Evolutionary conservation across 2,797 vertebrate species (phyloP).

Genomic region (Gymnopithys bicolor): DNA sequence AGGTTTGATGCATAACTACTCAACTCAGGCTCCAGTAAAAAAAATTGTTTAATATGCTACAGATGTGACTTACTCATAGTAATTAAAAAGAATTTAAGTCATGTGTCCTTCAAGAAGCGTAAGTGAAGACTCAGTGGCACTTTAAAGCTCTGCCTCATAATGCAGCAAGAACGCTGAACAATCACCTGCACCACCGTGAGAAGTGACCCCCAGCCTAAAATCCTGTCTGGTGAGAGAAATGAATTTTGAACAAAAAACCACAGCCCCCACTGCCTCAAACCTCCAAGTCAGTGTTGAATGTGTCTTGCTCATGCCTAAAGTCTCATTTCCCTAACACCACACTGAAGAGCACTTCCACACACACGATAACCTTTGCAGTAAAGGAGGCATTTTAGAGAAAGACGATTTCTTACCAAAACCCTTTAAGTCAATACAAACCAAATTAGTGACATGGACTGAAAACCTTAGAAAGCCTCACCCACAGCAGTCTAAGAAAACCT

Average conservation of each 20-base stretch:
- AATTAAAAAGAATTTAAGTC: not conserved
- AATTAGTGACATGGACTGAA: not conserved
- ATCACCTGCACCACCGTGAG: not conserved
- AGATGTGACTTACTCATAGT: not conserved
- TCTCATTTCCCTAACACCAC: not conserved
- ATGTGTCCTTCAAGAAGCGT: fast-evolving
- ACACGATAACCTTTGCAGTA: not conserved
- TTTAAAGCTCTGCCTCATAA: not conserved
- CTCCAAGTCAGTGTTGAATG: not conserved
- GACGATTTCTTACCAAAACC: not conserved
- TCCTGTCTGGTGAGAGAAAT: not conserved
- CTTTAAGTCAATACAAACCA: not conserved
- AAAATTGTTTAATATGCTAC: not conserved
- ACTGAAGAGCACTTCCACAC: not conserved
- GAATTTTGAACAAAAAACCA: not conserved
- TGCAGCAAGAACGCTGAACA: not conserved
- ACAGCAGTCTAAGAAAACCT: not conserved
- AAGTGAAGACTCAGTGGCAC: not conserved
- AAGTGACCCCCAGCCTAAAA: not conserved
- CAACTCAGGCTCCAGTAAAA: not conserved
- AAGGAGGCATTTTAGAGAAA: not conserved
- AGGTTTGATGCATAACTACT: not conserved
- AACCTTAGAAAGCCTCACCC: not conserved
- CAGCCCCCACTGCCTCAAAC: not conserved
- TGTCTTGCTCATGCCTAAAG: not conserved